Percentiles rank a stretch among this genome's conserved stretches.
Evolutionary conservation across 53 echinoderm and acorn worm species (phyloP).

Genomic region (Apostichopus leukothele): DNA sequence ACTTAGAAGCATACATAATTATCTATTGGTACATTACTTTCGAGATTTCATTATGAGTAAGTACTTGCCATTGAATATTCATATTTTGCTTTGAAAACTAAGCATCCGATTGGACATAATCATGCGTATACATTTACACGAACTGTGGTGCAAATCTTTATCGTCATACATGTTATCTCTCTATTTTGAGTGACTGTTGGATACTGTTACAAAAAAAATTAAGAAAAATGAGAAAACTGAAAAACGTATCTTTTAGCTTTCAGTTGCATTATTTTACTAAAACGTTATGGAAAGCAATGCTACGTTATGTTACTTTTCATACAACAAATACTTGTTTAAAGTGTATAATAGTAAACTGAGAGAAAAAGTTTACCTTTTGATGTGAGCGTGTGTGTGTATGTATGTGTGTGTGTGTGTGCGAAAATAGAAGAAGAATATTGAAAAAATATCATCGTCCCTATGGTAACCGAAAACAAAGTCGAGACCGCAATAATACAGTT

Average conservation of each 20-base stretch:
- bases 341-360: background rate
- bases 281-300: background rate
- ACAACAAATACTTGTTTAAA: background rate
- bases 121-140: background rate
- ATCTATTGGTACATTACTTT: background rate
- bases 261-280: background rate
- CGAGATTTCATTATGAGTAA: background rate
- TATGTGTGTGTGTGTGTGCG: background rate
- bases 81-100: background rate
- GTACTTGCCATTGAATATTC: background rate
- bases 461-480: conserved; percentile 6
- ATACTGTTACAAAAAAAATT: background rate
- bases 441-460: background rate
- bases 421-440: background rate
- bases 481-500: conserved; percentile 20
- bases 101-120: background rate
- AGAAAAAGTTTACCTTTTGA: conserved; percentile 10
- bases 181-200: background rate
- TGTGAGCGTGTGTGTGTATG: background rate
- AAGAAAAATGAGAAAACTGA: background rate
- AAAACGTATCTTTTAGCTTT: background rate
- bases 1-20: too few relatives aligned
- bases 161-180: background rate
- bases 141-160: conserved; percentile 1
- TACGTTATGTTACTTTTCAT: background rate